Percentiles rank a stretch among this genome's conserved stretches.
Conservation (phyloP, 2,888 invertebrate genomes). For the Amphipoea lucens region DNA sequence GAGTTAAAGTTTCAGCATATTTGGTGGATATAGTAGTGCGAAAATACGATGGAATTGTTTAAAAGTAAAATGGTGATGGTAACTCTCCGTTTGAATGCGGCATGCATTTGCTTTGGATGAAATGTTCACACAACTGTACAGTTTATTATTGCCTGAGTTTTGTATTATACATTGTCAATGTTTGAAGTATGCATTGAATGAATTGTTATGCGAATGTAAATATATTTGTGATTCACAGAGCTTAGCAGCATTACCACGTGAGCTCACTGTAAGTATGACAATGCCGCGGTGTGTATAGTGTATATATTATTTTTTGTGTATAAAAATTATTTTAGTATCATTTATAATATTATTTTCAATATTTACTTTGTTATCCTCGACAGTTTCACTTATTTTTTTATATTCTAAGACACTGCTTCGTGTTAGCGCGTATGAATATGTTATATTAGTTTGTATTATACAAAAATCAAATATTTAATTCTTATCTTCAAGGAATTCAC, state of each 20-base stretch:
- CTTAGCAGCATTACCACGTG: constrained; percentile 94
- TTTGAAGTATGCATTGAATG: constrained; percentile 60
- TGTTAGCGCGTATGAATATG: constrained; percentile 24
- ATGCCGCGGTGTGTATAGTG: constrained; percentile 61
- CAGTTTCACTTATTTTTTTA: constrained; percentile 22
- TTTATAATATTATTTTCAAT: constrained; percentile 14
- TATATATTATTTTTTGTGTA: constrained; percentile 33
- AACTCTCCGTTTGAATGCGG: constrained; percentile 57
- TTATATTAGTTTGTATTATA: constrained; percentile 34
- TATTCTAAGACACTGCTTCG: constrained; percentile 43
- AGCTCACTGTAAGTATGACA: constrained; percentile 93
- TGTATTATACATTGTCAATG: constrained; percentile 72
- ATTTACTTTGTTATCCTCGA: constrained; percentile 4
- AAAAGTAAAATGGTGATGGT: constrained; percentile 50
- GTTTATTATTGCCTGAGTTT: constrained; percentile 65
- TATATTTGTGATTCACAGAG: constrained; percentile 93
- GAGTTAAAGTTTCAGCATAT: background rate
- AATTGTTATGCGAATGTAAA: constrained; percentile 84
- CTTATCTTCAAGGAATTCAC: constrained; percentile 16
- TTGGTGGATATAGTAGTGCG: background rate
- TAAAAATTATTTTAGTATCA: background rate
- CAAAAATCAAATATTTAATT: constrained; percentile 26
- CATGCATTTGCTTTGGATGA: constrained; percentile 70
- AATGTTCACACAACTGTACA: constrained; percentile 63
- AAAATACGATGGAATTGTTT: background rate